Base-by-base conservation (phyloP, 2,888 invertebrate genomes). In the Liopterus haemorrhoidalis region DNA sequence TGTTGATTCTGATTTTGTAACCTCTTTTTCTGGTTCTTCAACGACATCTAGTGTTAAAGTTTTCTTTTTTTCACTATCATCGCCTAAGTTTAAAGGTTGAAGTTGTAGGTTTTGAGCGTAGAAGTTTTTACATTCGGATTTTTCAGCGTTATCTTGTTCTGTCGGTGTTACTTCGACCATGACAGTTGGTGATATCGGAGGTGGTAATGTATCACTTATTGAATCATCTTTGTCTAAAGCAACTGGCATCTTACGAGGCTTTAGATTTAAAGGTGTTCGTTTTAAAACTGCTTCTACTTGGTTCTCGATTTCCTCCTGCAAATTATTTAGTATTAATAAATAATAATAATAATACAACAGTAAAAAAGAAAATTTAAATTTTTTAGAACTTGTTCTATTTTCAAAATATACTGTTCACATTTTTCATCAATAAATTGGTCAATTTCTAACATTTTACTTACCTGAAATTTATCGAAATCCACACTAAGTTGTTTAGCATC, bases 381-480 rank as follows among this genome's bases (percentile, higher is more conserved):
- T n/a, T n/a, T n/a, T n/a, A n/a, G n/a, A n/a, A n/a, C n/a, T n/a
- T n/a, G n/a, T n/a, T n/a, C n/a, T n/a, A n/a, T n/a, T n/a, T n/a
- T n/a, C n/a, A n/a, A n/a, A n/a, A n/a, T n/a, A n/a, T n/a, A n/a
- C n/a, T n/a, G n/a, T n/a, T n/a, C n/a, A n/a, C n/a, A n/a, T n/a
- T n/a, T n/a, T n/a, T n/a, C n/a, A n/a, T n/a, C n/a, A 28, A 28
- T 12, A 28, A 8, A 6, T 8, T 28, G 5, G 8, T 28, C 5
- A 28, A 9, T 11, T 9, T 6, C 11, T n/a, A 11, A 16, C 19
- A 24, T 11, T 16, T 37, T 44, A 46, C 50, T 55, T 66, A 75
- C 84, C 73, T 84, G 78, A 59, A 92, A 89, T 46, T 78, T 76
- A 8, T 74, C 65, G 57, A 93, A 82, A 57, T 85, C 82, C 31